Percentiles rank a stretch among this genome's conserved stretches.
phyloP scores from a whole-genome alignment of 2,113 vertebrate genomes.

The Perca fluviatilis region DNA sequence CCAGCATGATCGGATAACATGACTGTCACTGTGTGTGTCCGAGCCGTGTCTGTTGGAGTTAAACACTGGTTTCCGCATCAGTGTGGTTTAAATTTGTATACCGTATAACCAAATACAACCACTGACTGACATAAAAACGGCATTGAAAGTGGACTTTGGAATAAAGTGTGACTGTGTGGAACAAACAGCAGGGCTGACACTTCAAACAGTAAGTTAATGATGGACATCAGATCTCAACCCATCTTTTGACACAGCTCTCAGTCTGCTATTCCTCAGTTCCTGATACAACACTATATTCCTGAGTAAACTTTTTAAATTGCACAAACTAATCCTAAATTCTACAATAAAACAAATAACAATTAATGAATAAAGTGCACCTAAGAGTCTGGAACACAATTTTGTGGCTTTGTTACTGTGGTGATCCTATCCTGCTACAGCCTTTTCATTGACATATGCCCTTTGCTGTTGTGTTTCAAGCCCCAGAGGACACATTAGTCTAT shows the following conservation, averaged over 20 bases:
- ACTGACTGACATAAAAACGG: slow-evolving; percentile 14
- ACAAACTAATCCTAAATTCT: slow-evolving; percentile 23
- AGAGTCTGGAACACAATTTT: slow-evolving; percentile 36
- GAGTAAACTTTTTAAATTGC: slow-evolving; percentile 43
- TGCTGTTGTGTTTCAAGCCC: slow-evolving; percentile 28
- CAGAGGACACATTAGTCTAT: slow-evolving; percentile 16
- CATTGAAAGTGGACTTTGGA: slow-evolving; percentile 26
- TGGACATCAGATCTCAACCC: background rate
- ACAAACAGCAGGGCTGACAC: background rate
- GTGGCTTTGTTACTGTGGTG: slow-evolving; percentile 11
- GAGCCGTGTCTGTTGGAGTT: background rate
- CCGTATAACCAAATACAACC: background rate
- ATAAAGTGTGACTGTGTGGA: slow-evolving; percentile 19
- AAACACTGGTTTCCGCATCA: slow-evolving; percentile 6
- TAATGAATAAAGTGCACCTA: slow-evolving; percentile 56
- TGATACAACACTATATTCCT: slow-evolving; percentile 51
- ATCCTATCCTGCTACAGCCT: background rate
- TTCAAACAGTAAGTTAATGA: slow-evolving; percentile 5
- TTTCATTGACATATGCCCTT: background rate
- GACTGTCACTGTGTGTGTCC: slow-evolving; percentile 4
- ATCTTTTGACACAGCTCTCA: background rate
- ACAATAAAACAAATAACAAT: slow-evolving; percentile 8
- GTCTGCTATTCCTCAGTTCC: slow-evolving; percentile 29
- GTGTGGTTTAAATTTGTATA: slow-evolving; percentile 14
- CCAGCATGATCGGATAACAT: background rate